Conservation (phyloP, 1,140 invertebrate species). For the Brachystomella parvula region DNA sequence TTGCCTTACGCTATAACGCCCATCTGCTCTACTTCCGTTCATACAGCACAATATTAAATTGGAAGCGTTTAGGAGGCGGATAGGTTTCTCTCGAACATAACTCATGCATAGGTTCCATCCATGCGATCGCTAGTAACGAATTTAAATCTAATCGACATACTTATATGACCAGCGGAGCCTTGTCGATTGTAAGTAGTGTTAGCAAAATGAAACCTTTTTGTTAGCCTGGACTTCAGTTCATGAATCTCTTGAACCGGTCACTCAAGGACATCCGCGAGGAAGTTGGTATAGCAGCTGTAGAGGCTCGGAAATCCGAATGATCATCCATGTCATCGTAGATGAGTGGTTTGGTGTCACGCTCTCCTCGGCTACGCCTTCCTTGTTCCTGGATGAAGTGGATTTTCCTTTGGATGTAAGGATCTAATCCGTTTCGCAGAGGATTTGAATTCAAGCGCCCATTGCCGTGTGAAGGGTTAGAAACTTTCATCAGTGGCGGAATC, state of each 20-base stretch:
- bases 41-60: too few relatives aligned
- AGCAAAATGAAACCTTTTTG: too few relatives aligned
- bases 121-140: too few relatives aligned
- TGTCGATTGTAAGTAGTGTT: too few relatives aligned
- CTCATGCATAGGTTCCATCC: too few relatives aligned
- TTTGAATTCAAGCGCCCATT: neutral
- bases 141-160: too few relatives aligned
- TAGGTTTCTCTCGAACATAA: too few relatives aligned
- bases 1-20: too few relatives aligned
- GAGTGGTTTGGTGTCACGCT: neutral
- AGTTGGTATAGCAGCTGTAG: slow-evolving; percentile 25
- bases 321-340: neutral
- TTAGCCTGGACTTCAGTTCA: too few relatives aligned
- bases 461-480: neutral
- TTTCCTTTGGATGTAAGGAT: slow-evolving; percentile 34
- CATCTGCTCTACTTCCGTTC: too few relatives aligned
- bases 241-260: slow-evolving; percentile 31
- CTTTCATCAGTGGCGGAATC: neutral
- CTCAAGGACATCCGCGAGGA: slow-evolving; percentile 26
- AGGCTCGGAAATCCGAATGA: slow-evolving; percentile 22
- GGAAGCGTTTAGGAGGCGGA: too few relatives aligned
- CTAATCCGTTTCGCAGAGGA: slow-evolving; percentile 16
- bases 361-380: slow-evolving; percentile 9
- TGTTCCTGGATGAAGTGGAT: slow-evolving; percentile 30
- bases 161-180: too few relatives aligned